Evolutionary conservation across 64 coral and sea anemone genomes (phyloP).

Genomic region (Montipora cactus): DNA sequence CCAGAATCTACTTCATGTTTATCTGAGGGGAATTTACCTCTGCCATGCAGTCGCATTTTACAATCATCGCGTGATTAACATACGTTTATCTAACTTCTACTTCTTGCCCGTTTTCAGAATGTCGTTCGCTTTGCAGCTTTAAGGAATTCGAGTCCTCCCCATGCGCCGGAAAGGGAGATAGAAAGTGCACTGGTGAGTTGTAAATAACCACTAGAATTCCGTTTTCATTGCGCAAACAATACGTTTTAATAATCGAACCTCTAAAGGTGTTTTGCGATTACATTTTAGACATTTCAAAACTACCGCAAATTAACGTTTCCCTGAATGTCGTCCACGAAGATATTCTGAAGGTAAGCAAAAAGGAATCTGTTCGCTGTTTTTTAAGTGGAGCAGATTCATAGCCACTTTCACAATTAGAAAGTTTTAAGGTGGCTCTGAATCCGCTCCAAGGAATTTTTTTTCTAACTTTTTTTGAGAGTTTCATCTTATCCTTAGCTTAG

Average conservation of each 20-base stretch:
- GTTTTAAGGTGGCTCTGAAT: too few species aligned
- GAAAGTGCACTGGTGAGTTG: constrained; percentile 77
- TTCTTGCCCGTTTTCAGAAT: constrained; percentile 26
- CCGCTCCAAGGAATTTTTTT: too few species aligned
- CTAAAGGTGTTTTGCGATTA: background rate
- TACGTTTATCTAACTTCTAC: background rate
- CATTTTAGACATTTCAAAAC: constrained; percentile 68
- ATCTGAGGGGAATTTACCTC: background rate
- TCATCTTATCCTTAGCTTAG: too few species aligned
- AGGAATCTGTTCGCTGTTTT: background rate
- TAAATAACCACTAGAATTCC: too few species aligned
- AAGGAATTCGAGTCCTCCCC: constrained; percentile 80
- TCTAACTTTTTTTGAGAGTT: too few species aligned
- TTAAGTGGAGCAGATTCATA: too few species aligned
- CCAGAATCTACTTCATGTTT: background rate
- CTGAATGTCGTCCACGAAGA: constrained; percentile 78
- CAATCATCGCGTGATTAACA: too few species aligned
- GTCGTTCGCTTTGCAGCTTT: constrained; percentile 74
- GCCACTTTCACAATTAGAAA: too few species aligned
- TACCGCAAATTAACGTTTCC: constrained; percentile 77
- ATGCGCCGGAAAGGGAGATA: constrained; percentile 70
- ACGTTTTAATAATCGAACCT: background rate
- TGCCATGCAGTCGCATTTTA: too few species aligned
- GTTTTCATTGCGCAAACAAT: background rate
- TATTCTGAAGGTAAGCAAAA: constrained; percentile 66